Percentiles rank a stretch among this genome's conserved stretches.
phyloP scores from a whole-genome alignment of 2,797 vertebrate genomes.

The Allobates femoralis region DNA sequence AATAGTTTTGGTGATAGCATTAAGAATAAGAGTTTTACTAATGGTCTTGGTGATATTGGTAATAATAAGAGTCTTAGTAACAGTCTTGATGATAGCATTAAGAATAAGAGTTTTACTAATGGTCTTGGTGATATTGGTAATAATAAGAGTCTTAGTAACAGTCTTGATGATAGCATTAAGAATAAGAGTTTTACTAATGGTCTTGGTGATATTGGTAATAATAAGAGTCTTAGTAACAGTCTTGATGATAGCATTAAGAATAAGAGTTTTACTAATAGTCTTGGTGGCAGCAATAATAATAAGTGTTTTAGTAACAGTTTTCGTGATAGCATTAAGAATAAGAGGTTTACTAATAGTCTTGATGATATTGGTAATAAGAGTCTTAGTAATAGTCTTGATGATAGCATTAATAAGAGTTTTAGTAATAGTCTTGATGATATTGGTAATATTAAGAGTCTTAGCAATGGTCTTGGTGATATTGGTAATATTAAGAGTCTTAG shows the following conservation, averaged over 20 bases:
- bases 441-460: not conserved
- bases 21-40: not conserved
- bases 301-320: not conserved
- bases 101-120: not conserved
- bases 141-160: not conserved
- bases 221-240: not conserved
- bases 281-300: not conserved
- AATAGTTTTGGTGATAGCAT: no score
- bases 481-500: no score
- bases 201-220: not conserved
- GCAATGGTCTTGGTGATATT: not conserved
- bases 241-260: not conserved
- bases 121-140: not conserved
- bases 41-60: not conserved
- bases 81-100: not conserved
- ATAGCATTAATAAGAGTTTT: not conserved
- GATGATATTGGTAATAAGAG: not conserved
- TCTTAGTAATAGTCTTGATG: not conserved
- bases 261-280: not conserved
- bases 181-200: not conserved
- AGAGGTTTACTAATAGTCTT: not conserved
- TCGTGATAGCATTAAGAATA: not conserved
- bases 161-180: not conserved
- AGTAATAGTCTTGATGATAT: not conserved
- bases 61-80: not conserved